Evolutionary conservation across 1,140 invertebrate genomes (phyloP), one percentile per base, ranked within the genome.

Genomic region (Brachionus rubens): DNA sequence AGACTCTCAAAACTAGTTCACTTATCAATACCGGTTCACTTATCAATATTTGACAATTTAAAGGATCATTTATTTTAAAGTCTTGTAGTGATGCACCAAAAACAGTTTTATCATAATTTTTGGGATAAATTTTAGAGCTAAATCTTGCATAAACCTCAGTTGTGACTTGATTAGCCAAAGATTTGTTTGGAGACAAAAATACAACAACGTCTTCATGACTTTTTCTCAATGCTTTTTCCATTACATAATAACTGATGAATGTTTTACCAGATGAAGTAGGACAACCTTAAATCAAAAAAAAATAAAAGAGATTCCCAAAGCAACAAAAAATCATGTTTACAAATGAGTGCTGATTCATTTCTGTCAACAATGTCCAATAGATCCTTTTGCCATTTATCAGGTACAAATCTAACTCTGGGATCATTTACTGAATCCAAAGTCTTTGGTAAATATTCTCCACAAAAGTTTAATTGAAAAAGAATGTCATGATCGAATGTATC

Each of bases 231-330:
- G 30, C 30, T 43, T 41, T 16, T 65, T 65, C 59, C 59, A 67
- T 67, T 1, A 40, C 59, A 14, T 67, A 67, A 46, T 67, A 67
- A 6, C 36, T 43, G 3, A 43, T 43, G 19, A 43, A 67, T 5
- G 59, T 67, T 43, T 67, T 67, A 21, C 59, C 59, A n/a, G 59
- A 67, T n/a, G 59, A 41, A 3, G 59, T 67, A 10, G 59, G 59
- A 33, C 54, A 59, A 16, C 54, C 54, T 59, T 59, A 19, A 33
- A 33, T 5, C n/a, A 59, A 59, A n/a, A 30, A n/a, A n/a, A n/a
- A n/a, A n/a, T n/a, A n/a, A n/a, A n/a, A n/a, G n/a, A n/a, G n/a
- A n/a, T n/a, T n/a, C n/a, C n/a, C n/a, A 14, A 59, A 59, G 7
- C 33, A 30, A 16, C 9, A 36, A 36, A 36, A 36, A 14, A 0